These are phyloP conservation scores for Drosophila eugracilis DNA, from an alignment of 1,140 invertebrate genomes.

Conservation along the genomic window DNA sequence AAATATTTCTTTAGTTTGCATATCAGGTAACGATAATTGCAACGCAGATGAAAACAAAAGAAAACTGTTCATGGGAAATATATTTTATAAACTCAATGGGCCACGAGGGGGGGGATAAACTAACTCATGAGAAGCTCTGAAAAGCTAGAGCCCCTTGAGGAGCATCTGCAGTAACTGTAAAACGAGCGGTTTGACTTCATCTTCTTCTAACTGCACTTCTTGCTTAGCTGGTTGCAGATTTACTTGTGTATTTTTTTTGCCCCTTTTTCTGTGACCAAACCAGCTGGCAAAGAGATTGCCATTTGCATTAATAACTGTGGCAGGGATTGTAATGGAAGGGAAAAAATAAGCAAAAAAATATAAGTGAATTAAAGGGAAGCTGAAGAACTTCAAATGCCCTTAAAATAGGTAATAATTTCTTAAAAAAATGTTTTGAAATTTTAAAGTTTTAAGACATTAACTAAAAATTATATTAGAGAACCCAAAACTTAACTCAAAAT, in stretches of 20 bases:
- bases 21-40: conserved; percentile 50
- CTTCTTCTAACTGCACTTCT: conserved; percentile 42
- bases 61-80: conserved; percentile 67
- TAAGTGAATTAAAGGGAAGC: background rate
- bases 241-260: conserved; percentile 6
- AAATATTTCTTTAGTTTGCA: conserved; percentile 27
- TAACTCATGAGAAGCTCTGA: conserved; percentile 33
- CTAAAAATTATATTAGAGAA: too few species aligned
- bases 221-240: conserved; percentile 8
- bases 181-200: conserved; percentile 17
- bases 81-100: conserved; percentile 39
- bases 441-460: too few species aligned
- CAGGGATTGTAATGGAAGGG: conserved; percentile 20
- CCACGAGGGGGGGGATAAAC: too few species aligned
- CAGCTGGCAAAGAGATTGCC: conserved; percentile 11
- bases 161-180: conserved; percentile 44
- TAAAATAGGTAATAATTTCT: background rate
- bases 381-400: too few species aligned
- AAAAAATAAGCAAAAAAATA: background rate
- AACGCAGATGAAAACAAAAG: conserved; percentile 51
- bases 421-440: background rate
- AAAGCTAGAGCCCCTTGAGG: conserved; percentile 14
- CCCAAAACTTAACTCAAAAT: background rate
- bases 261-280: conserved; percentile 24
- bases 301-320: conserved; percentile 32